Evolutionary conservation across 2,113 vertebrate genomes (phyloP).

Genomic region (Aptenodytes forsteri): DNA sequence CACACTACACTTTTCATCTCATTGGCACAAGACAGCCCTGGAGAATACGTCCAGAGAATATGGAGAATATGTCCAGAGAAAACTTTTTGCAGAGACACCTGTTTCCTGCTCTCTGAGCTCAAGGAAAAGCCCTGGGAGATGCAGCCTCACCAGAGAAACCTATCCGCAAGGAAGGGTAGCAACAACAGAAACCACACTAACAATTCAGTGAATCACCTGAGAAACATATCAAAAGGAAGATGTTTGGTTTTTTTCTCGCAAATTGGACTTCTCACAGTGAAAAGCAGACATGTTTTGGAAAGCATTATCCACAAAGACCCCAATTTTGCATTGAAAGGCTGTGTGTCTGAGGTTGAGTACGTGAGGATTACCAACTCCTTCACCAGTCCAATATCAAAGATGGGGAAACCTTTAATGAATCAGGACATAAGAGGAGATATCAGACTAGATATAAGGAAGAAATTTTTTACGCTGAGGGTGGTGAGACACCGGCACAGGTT

Average conservation of each 20-base stretch:
- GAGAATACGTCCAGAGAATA: not conserved
- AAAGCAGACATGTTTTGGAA: not conserved
- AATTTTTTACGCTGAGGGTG: rapidly evolving
- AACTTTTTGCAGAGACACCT: not conserved
- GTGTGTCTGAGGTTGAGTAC: not conserved
- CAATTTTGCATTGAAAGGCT: not conserved
- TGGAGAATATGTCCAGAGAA: not conserved
- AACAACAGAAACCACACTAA: too few relatives aligned
- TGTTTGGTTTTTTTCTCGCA: not conserved
- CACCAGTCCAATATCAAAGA: not conserved
- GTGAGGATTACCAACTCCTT: not conserved
- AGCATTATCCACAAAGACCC: not conserved
- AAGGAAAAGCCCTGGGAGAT: not conserved
- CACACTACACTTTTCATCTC: not conserved
- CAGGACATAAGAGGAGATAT: not conserved
- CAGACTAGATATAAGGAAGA: not conserved
- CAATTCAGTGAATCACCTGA: not conserved
- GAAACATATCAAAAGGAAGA: not conserved
- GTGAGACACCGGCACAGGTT: not conserved
- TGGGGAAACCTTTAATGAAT: not conserved
- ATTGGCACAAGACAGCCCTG: not conserved
- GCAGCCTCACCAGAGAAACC: not conserved
- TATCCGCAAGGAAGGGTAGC: not conserved
- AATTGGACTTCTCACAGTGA: not conserved
- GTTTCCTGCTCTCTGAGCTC: not conserved